Percentiles rank a stretch among this genome's conserved stretches.
Evolutionary conservation across 2,113 vertebrate species (phyloP).

Genomic region (Psephotus haematonotus): DNA sequence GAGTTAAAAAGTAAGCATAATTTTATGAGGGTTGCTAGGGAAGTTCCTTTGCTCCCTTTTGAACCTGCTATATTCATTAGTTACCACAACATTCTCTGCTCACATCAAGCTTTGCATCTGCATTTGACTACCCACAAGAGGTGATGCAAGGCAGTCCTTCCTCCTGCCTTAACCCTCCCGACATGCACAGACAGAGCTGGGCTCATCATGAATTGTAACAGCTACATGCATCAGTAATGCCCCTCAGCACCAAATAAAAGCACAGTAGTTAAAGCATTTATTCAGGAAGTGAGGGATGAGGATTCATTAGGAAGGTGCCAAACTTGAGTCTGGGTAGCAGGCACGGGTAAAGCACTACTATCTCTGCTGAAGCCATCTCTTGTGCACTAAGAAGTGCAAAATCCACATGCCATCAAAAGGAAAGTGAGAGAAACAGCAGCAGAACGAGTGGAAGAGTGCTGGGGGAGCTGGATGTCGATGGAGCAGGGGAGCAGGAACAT

Average conservation of each 20-base stretch:
- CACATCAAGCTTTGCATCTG: not conserved
- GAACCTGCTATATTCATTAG: not conserved
- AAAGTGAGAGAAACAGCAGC: not conserved
- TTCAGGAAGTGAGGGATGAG: not conserved
- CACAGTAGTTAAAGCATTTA: not conserved
- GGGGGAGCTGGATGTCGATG: not conserved
- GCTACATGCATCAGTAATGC: not conserved
- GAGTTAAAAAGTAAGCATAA: not conserved
- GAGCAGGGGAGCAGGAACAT: not conserved
- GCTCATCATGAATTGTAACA: rapidly evolving
- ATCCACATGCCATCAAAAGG: not conserved
- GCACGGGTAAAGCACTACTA: not conserved
- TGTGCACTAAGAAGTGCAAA: not conserved
- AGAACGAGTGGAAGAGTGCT: not conserved
- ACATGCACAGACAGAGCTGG: not conserved
- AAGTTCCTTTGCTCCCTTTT: not conserved
- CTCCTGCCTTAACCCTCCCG: not conserved
- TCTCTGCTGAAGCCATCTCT: not conserved
- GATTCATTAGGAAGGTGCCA: not conserved
- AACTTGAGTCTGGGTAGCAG: not conserved
- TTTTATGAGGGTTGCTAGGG: not conserved
- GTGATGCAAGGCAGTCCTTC: not conserved
- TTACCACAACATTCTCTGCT: not conserved
- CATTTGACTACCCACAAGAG: not conserved
- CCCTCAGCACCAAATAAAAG: not conserved